A percentile compares a stretch with the other conserved stretches of the same genome.
Evolutionary conservation across 2,113 vertebrate genomes (phyloP).

Genomic region (Catagonus wagneri): DNA sequence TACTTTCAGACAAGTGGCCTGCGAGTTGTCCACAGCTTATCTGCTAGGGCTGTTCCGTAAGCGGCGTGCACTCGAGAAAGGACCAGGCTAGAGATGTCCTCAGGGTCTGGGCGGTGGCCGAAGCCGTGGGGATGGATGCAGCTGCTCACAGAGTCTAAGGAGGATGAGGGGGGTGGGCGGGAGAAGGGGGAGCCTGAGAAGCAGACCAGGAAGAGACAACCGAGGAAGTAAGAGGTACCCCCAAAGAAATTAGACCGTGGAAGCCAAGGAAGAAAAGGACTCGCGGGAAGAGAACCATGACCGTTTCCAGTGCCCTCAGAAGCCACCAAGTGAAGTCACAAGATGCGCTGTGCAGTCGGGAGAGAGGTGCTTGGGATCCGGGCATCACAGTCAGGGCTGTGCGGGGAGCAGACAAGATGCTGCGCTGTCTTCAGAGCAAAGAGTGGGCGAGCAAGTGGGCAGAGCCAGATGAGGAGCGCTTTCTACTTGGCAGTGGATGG

Average conservation of each 20-base stretch:
- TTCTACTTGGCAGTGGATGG: not conserved
- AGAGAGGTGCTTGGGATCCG: not conserved
- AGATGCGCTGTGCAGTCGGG: not conserved
- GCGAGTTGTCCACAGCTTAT: not conserved
- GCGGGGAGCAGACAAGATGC: not conserved
- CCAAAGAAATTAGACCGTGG: not conserved
- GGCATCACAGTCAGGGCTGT: not conserved
- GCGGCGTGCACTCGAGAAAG: not conserved
- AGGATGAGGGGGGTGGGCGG: not conserved
- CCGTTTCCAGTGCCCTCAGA: not conserved
- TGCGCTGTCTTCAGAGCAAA: not conserved
- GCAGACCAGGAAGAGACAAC: not conserved
- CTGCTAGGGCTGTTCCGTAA: not conserved
- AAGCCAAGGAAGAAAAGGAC: not conserved
- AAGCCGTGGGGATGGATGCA: not conserved
- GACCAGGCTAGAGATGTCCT: not conserved
- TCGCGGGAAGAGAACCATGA: not conserved
- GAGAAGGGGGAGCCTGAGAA: not conserved
- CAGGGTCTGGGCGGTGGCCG: not conserved
- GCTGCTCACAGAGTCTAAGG: not conserved
- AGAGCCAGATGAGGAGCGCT: not conserved
- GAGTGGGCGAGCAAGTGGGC: not conserved
- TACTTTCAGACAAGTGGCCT: not conserved
- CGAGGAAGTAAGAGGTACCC: not conserved
- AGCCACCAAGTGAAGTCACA: not conserved